phyloP scores from a whole-genome alignment of 1,140 invertebrate species.

The Macrocentrus cingulum region DNA sequence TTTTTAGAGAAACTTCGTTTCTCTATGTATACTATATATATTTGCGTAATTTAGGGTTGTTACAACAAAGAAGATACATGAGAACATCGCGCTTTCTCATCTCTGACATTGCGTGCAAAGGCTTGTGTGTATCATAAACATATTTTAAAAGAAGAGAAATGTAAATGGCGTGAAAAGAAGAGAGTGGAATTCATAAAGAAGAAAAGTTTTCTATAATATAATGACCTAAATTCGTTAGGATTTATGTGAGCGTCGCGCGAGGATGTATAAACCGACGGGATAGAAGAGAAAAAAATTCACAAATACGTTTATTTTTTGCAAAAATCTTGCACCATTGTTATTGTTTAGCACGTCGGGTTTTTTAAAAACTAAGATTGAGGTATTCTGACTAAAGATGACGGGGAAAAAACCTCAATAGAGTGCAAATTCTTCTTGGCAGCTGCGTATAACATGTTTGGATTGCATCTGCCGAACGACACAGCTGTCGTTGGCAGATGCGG shows the following conservation, averaged over 20 bases:
- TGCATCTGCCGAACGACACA: conserved; percentile 48
- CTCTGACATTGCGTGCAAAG: not conserved
- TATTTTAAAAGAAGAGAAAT: not conserved
- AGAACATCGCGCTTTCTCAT: not conserved
- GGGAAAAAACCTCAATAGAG: too few species aligned
- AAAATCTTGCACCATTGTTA: conserved; percentile 29
- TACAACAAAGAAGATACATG: not conserved
- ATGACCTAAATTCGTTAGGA: conserved; percentile 28
- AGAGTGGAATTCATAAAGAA: conserved; percentile 11
- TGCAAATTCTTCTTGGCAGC: conserved; percentile 18
- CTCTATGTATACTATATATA: too few species aligned
- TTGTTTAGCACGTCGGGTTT: conserved; percentile 14
- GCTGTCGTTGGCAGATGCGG: conserved; percentile 44
- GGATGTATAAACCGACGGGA: too few species aligned
- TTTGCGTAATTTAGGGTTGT: not conserved
- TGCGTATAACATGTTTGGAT: too few species aligned
- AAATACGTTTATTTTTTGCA: too few species aligned
- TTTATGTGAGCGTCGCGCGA: too few species aligned
- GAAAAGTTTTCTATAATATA: too few species aligned
- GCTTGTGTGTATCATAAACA: not conserved
- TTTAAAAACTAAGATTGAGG: not conserved
- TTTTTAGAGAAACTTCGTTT: conserved; percentile 22
- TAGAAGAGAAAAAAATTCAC: too few species aligned
- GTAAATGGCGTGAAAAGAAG: conserved; percentile 18
- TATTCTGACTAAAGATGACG: conserved; percentile 14